Conservation (phyloP, 2,113 vertebrate species). For the Syngnathus floridae region DNA sequence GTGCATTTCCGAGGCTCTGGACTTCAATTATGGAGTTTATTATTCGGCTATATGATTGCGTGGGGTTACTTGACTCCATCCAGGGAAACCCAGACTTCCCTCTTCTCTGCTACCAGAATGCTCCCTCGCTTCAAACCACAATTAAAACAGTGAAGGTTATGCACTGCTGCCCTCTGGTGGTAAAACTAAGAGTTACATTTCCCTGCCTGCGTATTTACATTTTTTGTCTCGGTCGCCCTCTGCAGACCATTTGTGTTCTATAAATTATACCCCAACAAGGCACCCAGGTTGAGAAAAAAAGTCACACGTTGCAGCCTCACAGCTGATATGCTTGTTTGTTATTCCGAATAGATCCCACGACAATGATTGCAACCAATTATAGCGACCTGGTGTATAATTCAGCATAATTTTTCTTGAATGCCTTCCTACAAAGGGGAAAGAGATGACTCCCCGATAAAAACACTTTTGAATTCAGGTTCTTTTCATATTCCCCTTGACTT, state of each 20-base stretch:
- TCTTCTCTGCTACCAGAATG: no score
- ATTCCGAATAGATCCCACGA: background rate
- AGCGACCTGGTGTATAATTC: slow-evolving; percentile 25
- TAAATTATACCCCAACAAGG: slow-evolving; percentile 1
- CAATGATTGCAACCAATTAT: background rate
- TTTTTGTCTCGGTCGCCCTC: slow-evolving; percentile 45
- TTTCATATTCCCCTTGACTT: slow-evolving; percentile 50
- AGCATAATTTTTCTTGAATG: slow-evolving; percentile 17
- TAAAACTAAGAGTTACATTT: background rate
- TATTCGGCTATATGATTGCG: no score
- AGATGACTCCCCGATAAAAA: slow-evolving; percentile 12
- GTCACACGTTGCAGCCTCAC: background rate
- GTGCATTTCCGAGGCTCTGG: no score
- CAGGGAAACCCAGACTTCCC: background rate
- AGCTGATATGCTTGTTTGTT: background rate
- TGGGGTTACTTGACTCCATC: no score
- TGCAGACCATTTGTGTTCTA: slow-evolving; percentile 23
- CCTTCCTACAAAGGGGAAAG: slow-evolving; percentile 1
- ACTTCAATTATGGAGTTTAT: no score
- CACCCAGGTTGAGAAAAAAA: background rate
- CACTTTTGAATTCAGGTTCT: slow-evolving; percentile 33
- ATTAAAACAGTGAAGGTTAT: slow-evolving; percentile 15
- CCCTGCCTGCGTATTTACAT: background rate
- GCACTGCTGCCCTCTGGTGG: slow-evolving; percentile 57
- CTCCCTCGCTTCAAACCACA: background rate